Base-by-base conservation (phyloP, 2,113 vertebrate species). In the Odocoileus hemionus region DNA sequence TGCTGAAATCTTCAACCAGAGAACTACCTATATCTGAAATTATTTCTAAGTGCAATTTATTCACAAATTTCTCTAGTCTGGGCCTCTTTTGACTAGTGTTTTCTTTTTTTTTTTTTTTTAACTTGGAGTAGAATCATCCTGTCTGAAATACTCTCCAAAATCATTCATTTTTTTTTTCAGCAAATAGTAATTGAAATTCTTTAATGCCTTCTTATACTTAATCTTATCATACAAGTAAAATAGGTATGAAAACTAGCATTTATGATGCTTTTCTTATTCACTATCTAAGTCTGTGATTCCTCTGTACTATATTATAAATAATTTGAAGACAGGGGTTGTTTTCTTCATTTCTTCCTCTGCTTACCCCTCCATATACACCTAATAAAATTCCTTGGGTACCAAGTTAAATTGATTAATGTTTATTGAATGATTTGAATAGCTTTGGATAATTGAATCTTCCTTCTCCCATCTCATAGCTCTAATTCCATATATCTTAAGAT, bases 391-490 rank as follows among this genome's bases (percentile, higher is more conserved):
- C 28, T 91, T 86, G 52, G 80, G 25, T 67, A 95, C 10, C 36
- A 86, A n/a, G 79, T 94, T 43, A 79, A 93, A 50, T 58, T 91
- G 55, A 97, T 95, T 64, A 93, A 74, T 91, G 83, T 78, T 96
- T 82, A 96, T 61, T 86, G 52, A 93, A 61, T 79, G 96, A n/a
- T 93, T 88, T 88, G 47, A 92, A 93, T 89, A 87, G 43, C 82
- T 97, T 88, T 97, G 45, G 60, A 57, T 96, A 97, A 91, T 93
- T 97, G 55, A 87, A 86, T 96, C 92, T 93, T 90, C 45, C 47
- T 95, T 92, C 2, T 12, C 52, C 58, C 21, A 50, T 70, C 30
- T 97, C 87, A 54, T 15, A 95, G 23, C 55, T 96, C 36, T 96
- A 89, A 95, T 86, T 97, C 58, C n/a, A 90, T 64, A 93, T 84